Evolutionary conservation across 2,113 vertebrate genomes (phyloP).

Genomic region (Choloepus hoffmanni): DNA sequence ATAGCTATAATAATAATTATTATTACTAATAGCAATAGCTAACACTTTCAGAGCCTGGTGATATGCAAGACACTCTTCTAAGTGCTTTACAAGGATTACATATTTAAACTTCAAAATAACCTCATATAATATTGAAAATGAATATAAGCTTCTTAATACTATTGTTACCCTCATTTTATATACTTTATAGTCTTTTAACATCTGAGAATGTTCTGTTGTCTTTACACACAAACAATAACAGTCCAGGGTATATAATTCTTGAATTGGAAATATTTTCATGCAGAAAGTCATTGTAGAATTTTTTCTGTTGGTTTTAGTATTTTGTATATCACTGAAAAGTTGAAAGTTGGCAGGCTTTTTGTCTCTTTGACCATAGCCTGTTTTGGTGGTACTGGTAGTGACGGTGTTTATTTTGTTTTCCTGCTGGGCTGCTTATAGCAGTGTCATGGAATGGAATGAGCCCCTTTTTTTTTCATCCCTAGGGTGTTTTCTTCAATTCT

Average conservation of each 20-base stretch:
- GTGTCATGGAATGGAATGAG: neutral
- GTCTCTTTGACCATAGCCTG: neutral
- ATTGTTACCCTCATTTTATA: neutral
- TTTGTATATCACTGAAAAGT: neutral
- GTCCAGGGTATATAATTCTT: neutral
- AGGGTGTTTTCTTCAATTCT: neutral
- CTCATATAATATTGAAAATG: constrained; percentile 7
- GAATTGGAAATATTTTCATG: neutral
- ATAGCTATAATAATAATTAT: neutral
- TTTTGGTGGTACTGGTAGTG: neutral
- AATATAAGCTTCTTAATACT: neutral
- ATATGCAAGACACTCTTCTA: neutral
- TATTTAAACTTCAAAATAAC: constrained; percentile 12
- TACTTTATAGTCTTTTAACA: neutral
- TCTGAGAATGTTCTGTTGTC: neutral
- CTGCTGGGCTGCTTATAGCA: too few species aligned
- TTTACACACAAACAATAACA: neutral
- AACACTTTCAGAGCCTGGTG: neutral
- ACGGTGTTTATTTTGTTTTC: neutral
- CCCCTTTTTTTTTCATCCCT: neutral
- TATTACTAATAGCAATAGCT: neutral
- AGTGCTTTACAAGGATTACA: neutral
- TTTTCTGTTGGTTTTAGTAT: neutral
- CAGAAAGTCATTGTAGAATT: neutral
- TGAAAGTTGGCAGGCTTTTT: neutral